These are phyloP conservation scores for Brevimyrus niger DNA, from an alignment of 2,113 vertebrate genomes.

Conservation along the genomic window DNA sequence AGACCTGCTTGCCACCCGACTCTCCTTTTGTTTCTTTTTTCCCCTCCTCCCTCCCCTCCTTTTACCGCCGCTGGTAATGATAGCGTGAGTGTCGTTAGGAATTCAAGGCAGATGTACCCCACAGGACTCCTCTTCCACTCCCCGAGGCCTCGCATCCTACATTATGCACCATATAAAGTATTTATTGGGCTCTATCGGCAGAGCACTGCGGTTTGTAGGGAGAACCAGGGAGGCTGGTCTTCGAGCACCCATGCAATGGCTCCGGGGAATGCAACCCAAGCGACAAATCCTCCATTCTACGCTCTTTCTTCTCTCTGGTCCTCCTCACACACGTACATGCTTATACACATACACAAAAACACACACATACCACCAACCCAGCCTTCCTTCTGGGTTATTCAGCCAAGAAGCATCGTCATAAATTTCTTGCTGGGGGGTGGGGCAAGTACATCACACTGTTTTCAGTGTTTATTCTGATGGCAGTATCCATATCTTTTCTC, in stretches of 20 bases:
- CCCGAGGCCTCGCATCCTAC: constrained; percentile 20
- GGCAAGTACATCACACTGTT: not conserved
- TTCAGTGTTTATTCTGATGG: constrained; percentile 20
- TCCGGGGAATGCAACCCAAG: not conserved
- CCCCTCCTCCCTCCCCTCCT: not conserved
- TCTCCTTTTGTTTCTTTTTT: not conserved
- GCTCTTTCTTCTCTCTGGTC: not conserved
- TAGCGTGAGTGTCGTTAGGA: constrained; percentile 26
- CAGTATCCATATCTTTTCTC: constrained; percentile 18
- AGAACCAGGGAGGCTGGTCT: not conserved
- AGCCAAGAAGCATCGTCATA: not conserved
- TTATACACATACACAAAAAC: not conserved
- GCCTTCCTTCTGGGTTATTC: not conserved
- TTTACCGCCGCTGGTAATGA: constrained; percentile 17
- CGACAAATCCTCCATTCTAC: not conserved
- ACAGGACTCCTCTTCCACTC: constrained; percentile 25
- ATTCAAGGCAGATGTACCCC: constrained; percentile 28
- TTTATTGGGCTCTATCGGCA: constrained; percentile 24
- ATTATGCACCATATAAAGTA: constrained; percentile 31
- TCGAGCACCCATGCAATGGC: not conserved
- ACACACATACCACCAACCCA: not conserved
- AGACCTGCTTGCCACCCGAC: constrained; percentile 1
- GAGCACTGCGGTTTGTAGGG: constrained; percentile 11
- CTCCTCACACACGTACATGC: not conserved
- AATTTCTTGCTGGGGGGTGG: not conserved